Base-by-base conservation (phyloP, 2,113 vertebrate species). In the Noturus placidus region DNA sequence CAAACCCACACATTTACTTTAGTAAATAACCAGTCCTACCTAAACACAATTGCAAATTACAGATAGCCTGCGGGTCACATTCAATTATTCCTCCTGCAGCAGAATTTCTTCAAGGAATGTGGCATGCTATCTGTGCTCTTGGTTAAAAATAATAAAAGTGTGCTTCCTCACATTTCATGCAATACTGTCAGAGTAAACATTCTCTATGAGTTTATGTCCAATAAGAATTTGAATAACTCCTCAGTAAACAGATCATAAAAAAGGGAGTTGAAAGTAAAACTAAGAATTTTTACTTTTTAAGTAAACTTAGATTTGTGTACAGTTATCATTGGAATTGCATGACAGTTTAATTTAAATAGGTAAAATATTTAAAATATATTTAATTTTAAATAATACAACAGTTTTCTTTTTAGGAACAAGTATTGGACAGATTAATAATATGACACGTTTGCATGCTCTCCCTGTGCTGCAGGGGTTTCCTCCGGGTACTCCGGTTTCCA, bases 1-100 rank as follows among this genome's bases (percentile, higher is more conserved):
- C 79, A 56, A 82, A 82, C 67, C 67, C 63, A 87, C 56, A 56
- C 27, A 19, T 57, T 72, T 84, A 13, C 30, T 65, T 79, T 65
- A 52, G 61, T 57, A 52, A 86, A 79, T 65, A 86, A 78, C 56
- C 72, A 59, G 4, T 67, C 59, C 22, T 22, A 33, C 67, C 33
- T 27, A n/a, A 50, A 20, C 79, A 82, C 79, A 82, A 33, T 70
- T 9, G 35, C 22, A 69, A 82, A 46, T 38, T 61, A 82, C 13
- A 57, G 76, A 81, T 25, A 82, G 74, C 74, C 74, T 79, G 76
- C 74, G 67, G 59, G 85, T 20, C 85, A 33, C 13, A 25, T 67
- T 63, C 85, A 79, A 10, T 67, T 79, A 86, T 86, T 86, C 74
- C 13, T 46, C 84, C 42, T 54, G 74, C 59, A 54, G 42, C 30